Base-by-base conservation (phyloP, 2,113 vertebrate genomes). In the Amia ocellicauda region DNA sequence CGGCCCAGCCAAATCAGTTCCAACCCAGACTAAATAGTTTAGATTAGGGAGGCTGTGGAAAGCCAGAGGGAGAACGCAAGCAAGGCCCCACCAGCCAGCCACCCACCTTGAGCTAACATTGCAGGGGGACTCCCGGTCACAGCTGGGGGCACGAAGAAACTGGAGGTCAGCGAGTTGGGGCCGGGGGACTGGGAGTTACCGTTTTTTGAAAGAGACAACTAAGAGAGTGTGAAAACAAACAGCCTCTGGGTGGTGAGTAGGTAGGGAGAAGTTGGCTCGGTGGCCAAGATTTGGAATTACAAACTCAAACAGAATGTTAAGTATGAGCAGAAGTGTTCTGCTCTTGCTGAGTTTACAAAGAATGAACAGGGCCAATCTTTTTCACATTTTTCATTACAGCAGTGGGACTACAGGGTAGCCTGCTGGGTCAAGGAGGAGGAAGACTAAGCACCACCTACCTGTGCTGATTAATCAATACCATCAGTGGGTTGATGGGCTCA, bases 21-120 rank as follows among this genome's bases (percentile, higher is more conserved):
- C 24, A 61, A 3, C n/a, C 58, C 69, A 84, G 79, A 78, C 78
- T 83, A 83, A 81, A 84, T 80, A 77, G 74, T 81, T 83, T 73
- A 83, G 71, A 82, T 75, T 71, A 70, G 57, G 50, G 57, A 78
- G 72, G 58, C 73, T 62, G 66, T 63, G 57, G 63, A 63, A 66
- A 75, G 76, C 70, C 68, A 66, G 53, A 71, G 61, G 29, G 58
- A 74, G 65, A 67, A 41, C 28, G 31, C 24, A 49, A 29, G 20
- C 51, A 47, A 13, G 47, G 24, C 10, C 41, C 23, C 23, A 29
- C 16, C 52, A 24, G 23, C 57, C 26, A 64, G 60, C 61, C 63
- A 63, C 53, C 53, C 41, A 58, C 58, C 57, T 60, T 51, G 66
- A 45, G 63, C 63, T 67, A 63, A 55, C 62, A 58, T 60, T 59